These are phyloP conservation scores for Pristionchus japonicus DNA, from an alignment of 2,888 invertebrate genomes.

Conservation along the genomic window DNA sequence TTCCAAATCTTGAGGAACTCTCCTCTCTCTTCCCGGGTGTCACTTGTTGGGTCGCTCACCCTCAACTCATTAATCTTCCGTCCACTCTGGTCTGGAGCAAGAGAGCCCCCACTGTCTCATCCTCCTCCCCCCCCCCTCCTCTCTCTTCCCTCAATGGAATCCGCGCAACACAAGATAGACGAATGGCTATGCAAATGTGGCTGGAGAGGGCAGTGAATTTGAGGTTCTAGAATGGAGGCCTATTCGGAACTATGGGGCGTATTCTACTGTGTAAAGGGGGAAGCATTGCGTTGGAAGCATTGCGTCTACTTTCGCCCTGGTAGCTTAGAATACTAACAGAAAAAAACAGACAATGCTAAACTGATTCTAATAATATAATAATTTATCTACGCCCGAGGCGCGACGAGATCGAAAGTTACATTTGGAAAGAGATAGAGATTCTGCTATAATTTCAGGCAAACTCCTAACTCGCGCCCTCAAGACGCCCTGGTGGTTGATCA, in stretches of 20 bases:
- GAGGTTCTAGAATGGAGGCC: background rate
- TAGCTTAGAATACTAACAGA: too few relatives aligned
- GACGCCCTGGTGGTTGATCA: constrained; percentile 70
- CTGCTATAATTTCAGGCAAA: constrained; percentile 65
- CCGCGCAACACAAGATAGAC: background rate
- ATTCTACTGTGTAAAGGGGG: background rate
- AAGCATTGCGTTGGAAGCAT: background rate
- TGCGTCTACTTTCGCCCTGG: too few relatives aligned
- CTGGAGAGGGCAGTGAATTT: background rate
- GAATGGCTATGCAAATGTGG: constrained; percentile 15
- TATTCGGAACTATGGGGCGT: background rate
- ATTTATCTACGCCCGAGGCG: too few relatives aligned
- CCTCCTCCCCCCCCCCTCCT: background rate
- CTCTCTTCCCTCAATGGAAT: background rate
- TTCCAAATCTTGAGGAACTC: background rate
- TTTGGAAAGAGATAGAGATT: too few relatives aligned
- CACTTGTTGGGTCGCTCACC: constrained; percentile 3
- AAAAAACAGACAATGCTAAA: background rate
- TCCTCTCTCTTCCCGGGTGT: background rate
- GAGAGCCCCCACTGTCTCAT: background rate
- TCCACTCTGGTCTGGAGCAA: background rate
- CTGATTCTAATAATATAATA: too few relatives aligned
- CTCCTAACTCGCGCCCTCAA: constrained; percentile 68
- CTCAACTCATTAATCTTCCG: constrained; percentile 29
- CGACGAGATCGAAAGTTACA: too few relatives aligned